Evolutionary conservation across 2,888 invertebrate species (phyloP), one percentile per base, ranked within the genome.

Genomic region (Acronicta aceris): DNA sequence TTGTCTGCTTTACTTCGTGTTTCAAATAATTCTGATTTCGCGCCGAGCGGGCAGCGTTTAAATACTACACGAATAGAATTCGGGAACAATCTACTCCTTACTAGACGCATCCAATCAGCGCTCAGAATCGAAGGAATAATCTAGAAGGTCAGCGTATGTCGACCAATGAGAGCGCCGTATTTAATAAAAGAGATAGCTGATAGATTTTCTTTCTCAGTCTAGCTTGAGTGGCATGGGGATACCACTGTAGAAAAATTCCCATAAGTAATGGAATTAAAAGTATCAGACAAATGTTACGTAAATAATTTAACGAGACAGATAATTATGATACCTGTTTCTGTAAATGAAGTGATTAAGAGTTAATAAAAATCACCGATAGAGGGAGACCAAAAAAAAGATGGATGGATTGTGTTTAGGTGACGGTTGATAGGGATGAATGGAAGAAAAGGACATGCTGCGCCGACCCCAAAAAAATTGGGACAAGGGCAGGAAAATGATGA

Each of bases 11-110:
- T 57, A 80, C 84, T 76, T 89, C 77, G 87, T 77, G 82, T 89
- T 91, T 91, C 85, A 85, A 92, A 89, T 84, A 67, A 82, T 78
- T 81, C 81, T 92, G 90, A 74, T 82, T 90, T 82, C 81, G 87
- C 89, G 89, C 86, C 83, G 65, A 51, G 51, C 62, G 61, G n/a
- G 6, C 33, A 52, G 51, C 55, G 79, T 74, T 86, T 91, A 80
- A 89, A 91, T 88, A 88, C 66, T 70, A 43, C 77, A 79, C 86
- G 79, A 88, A 88, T 88, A 49, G 52, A 40, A 58, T 68, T 84
- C 87, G 73, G 84, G 90, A 88, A 82, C 59, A 48, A 80, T 90
- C 91, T 74, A 84, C 65, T 4, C 5, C 6, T 27, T 66, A 7
- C 88, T 68, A 55, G 86, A 78, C 56, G 40, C 47, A n/a, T 15